Percentiles rank a stretch among this genome's conserved stretches.
phyloP scores from a whole-genome alignment of 2,113 vertebrate species.

The Hyla sarda region DNA sequence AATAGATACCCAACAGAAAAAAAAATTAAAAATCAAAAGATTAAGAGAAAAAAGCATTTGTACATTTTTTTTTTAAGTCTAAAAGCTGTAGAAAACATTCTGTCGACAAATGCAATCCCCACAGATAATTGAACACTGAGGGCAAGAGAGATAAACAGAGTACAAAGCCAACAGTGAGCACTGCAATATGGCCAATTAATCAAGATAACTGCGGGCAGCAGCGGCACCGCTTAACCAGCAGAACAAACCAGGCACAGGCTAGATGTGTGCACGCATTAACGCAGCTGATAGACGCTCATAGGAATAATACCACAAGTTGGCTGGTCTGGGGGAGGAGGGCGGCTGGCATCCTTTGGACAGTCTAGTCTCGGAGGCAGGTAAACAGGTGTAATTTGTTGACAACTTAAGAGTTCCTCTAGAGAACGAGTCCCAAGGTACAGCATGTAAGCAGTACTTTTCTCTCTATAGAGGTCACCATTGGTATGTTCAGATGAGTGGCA shows the following conservation, averaged over 20 bases:
- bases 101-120: conserved; percentile 41
- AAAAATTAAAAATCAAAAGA: conserved; percentile 46
- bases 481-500: background rate
- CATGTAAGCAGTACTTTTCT: background rate
- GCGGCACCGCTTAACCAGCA: background rate
- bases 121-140: conserved; percentile 39
- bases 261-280: background rate
- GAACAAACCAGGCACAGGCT: background rate
- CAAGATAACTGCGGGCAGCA: conserved; percentile 17
- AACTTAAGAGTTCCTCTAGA: background rate
- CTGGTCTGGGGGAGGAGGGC: background rate
- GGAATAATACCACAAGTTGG: background rate
- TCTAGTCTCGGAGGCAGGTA: background rate
- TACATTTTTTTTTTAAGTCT: conserved; percentile 42
- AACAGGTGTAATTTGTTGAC: background rate
- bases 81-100: conserved; percentile 25
- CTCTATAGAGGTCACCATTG: background rate
- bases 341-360: background rate
- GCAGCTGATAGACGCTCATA: background rate
- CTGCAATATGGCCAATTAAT: conserved; percentile 34
- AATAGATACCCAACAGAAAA: conserved; percentile 62
- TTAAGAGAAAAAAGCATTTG: conserved; percentile 15
- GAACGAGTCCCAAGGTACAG: background rate
- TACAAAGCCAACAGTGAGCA: conserved; percentile 25
- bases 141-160: conserved; percentile 39